phyloP scores from a whole-genome alignment of 1,140 invertebrate species.

The Hyles euphorbiae region DNA sequence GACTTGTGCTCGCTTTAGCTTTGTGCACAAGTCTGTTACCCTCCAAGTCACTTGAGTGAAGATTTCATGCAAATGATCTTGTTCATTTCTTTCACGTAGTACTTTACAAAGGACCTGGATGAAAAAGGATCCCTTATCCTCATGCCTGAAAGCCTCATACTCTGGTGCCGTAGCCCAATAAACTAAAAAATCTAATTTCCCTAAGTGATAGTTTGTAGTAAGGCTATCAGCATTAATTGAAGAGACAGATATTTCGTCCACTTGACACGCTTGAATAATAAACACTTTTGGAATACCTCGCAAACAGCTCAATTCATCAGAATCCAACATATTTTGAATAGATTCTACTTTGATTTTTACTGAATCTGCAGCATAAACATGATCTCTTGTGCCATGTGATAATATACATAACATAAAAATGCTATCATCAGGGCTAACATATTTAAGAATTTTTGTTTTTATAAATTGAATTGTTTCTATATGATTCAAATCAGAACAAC shows the following conservation, averaged over 20 bases:
- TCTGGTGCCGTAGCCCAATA: constrained; percentile 64
- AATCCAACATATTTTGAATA: constrained; percentile 54
- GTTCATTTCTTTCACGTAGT: constrained; percentile 31
- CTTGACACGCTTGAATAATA: constrained; percentile 65
- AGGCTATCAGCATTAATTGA: constrained; percentile 45
- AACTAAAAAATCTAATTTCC: constrained; percentile 56
- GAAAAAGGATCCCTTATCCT: constrained; percentile 50
- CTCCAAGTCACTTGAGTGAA: constrained; percentile 51
- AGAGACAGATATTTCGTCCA: constrained; percentile 29
- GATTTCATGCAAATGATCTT: constrained; percentile 53
- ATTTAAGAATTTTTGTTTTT: constrained; percentile 38
- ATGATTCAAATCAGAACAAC: constrained; percentile 41
- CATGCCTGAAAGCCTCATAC: constrained; percentile 55
- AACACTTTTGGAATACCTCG: constrained; percentile 56
- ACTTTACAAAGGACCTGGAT: constrained; percentile 52
- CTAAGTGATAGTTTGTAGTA: constrained; percentile 31
- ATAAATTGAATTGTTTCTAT: constrained; percentile 46
- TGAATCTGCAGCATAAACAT: constrained; percentile 64
- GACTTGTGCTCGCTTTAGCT: constrained; percentile 40
- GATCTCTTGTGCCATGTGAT: constrained; percentile 57
- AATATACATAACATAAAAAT: constrained; percentile 63
- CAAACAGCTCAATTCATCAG: constrained; percentile 41
- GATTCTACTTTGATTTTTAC: constrained; percentile 58
- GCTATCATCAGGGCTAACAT: constrained; percentile 47
- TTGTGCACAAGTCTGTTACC: constrained; percentile 42